A percentile compares a stretch with the other conserved stretches of the same genome.
Evolutionary conservation across 2,888 invertebrate genomes (phyloP).

Genomic region (Nipponacmea schrenckii): DNA sequence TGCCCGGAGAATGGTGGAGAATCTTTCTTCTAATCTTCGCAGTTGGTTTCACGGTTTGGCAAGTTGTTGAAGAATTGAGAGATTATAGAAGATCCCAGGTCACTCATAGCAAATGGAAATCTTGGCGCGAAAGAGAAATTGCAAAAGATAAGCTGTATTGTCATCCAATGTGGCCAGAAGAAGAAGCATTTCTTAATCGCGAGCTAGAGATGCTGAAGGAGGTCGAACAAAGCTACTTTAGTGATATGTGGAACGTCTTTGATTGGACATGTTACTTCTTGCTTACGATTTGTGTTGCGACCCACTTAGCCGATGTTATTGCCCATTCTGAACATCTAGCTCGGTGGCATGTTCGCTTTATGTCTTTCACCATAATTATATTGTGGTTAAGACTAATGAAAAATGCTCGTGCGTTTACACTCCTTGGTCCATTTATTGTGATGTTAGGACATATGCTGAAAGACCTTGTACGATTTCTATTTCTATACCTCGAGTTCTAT

Average conservation of each 20-base stretch:
- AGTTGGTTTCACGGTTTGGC: slow-evolving; percentile 56
- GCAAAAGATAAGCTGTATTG: slow-evolving; percentile 54
- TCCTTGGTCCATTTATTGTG: slow-evolving; percentile 66
- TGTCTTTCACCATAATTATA: slow-evolving; percentile 61
- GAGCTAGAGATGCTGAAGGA: slow-evolving; percentile 53
- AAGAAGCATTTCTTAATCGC: slow-evolving; percentile 49
- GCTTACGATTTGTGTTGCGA: slow-evolving; percentile 51
- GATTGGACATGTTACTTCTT: slow-evolving; percentile 64
- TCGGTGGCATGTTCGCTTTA: slow-evolving; percentile 60
- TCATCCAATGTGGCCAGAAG: slow-evolving; percentile 66
- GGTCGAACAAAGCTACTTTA: slow-evolving; percentile 58
- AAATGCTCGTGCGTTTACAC: slow-evolving; percentile 58
- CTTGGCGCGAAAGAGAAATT: slow-evolving; percentile 52
- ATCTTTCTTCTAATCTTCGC: slow-evolving; percentile 61
- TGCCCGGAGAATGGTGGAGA: slow-evolving; percentile 62
- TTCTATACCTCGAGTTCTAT: slow-evolving; percentile 64
- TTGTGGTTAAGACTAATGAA: slow-evolving; percentile 66
- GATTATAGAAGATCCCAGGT: slow-evolving; percentile 54
- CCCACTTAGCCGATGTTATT: slow-evolving; percentile 59
- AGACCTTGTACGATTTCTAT: slow-evolving; percentile 58
- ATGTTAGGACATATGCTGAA: slow-evolving; percentile 63
- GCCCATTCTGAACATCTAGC: slow-evolving; percentile 51
- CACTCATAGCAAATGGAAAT: slow-evolving; percentile 39
- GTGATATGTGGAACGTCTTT: slow-evolving; percentile 65
- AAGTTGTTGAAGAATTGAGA: slow-evolving; percentile 60